Evolutionary conservation across 2,888 invertebrate genomes (phyloP), one percentile per base, ranked within the genome.

Genomic region (Drosophila meridiana): DNA sequence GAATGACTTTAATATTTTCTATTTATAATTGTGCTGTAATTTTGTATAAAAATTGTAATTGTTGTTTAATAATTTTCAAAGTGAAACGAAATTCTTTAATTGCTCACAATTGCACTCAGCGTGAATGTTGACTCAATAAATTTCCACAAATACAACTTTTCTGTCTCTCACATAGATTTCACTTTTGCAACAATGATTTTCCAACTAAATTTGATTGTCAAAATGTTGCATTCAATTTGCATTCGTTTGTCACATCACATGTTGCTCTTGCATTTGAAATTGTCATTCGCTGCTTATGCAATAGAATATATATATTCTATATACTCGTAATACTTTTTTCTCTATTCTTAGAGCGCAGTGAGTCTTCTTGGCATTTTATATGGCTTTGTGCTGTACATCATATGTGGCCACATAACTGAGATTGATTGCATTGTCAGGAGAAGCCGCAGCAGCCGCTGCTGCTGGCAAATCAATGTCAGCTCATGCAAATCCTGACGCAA

Each of bases 381-480:
- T 9, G 40, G n/a, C 36, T n/a, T 32, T n/a, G 4, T 57, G 56
- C 28, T 30, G 26, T 38, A 32, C 34, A 36, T 28, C 43, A 63
- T 43, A n/a, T 68, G 26, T 11, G 9, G 28, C 1, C 1, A 38
- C 45, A 57, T 30, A 20, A 36, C 40, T 47, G n/a, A 58, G 61
- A 74, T 67, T 57, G 57, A 52, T 48, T 11, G 11, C 30, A 65
- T 26, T 65, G 50, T 57, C 32, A 47, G 30, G 20, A 13, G 6
- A 34, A 52, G 60, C 32, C 59, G 20, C 59, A 66, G 36, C 26
- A 73, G 42, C 45, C 47, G n/a, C 52, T 26, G 30, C 30, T 30
- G 30, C 30, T 30, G 34, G 36, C 3, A 28, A 11, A 26, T 11
- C 6, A 47, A 56, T 26, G 20, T 32, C 20, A 45, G 45, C 13